Conservation (phyloP, 1,140 invertebrate species). For the Heliconius himera region DNA sequence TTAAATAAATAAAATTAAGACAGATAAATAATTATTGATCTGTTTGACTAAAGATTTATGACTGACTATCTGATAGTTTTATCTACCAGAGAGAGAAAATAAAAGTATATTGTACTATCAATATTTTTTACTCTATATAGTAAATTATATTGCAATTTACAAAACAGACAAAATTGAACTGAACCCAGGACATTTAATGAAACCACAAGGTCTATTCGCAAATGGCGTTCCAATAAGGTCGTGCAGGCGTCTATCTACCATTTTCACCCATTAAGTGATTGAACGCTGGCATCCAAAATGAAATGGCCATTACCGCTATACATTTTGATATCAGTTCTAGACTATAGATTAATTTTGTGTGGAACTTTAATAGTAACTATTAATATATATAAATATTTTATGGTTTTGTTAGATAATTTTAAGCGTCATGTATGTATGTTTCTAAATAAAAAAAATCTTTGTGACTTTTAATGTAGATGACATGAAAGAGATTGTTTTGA, state of each 20-base stretch:
- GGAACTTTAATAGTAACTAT: neutral
- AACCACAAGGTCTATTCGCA: conserved; percentile 19
- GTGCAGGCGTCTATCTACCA: conserved; percentile 4
- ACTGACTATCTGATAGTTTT: no score
- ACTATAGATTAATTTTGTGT: neutral
- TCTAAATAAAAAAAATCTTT: no score
- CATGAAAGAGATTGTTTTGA: no score
- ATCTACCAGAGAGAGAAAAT: no score
- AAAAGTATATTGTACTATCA: no score
- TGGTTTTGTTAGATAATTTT: no score
- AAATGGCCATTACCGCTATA: conserved; percentile 11
- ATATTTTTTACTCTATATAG: no score
- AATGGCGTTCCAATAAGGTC: conserved; percentile 6
- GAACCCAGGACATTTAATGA: conserved; percentile 6
- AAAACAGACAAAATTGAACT: neutral
- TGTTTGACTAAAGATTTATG: no score
- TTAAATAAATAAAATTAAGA: no score
- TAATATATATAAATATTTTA: neutral
- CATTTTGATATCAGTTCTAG: neutral
- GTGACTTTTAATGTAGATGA: no score
- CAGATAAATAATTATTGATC: no score
- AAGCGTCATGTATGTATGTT: no score
- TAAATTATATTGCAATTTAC: neutral
- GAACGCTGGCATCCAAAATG: conserved; percentile 6
- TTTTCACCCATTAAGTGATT: conserved; percentile 15